These are phyloP conservation scores for Exephanes ischioxanthus DNA, from an alignment of 2,888 invertebrate species.

Conservation along the genomic window DNA sequence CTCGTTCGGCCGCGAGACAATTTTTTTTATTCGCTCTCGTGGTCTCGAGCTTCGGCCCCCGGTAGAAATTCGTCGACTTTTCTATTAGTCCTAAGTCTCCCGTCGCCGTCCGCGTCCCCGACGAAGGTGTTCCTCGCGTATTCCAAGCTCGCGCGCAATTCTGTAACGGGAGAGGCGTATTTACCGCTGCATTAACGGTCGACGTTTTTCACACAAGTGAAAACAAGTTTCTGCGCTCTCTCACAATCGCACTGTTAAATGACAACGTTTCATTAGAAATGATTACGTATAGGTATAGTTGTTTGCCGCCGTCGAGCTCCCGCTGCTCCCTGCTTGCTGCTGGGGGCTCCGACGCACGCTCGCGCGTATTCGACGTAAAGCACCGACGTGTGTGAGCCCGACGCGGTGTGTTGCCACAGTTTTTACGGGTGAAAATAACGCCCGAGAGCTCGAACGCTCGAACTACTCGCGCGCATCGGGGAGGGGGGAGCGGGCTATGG, in stretches of 20 bases:
- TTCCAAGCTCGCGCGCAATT: slow-evolving; percentile 77
- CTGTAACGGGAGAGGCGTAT: slow-evolving; percentile 85
- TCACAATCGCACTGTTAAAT: slow-evolving; percentile 82
- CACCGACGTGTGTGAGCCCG: slow-evolving; percentile 10
- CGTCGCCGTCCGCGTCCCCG: slow-evolving; percentile 56
- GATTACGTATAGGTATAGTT: slow-evolving; percentile 77
- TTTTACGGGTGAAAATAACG: slow-evolving; percentile 45
- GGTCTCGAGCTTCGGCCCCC: no score
- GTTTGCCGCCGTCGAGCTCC: slow-evolving; percentile 25
- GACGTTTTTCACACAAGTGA: slow-evolving; percentile 84
- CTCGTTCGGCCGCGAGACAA: no score
- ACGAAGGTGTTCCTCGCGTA: slow-evolving; percentile 78
- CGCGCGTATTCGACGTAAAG: slow-evolving; percentile 33
- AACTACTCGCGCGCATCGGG: not conserved
- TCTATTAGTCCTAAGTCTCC: slow-evolving; percentile 17
- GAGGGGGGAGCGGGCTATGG: no score
- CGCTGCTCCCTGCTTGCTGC: slow-evolving; percentile 16
- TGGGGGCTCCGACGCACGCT: not conserved
- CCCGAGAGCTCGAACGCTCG: slow-evolving; percentile 16
- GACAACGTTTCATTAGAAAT: slow-evolving; percentile 83
- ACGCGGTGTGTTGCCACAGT: slow-evolving; percentile 46
- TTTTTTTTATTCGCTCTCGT: no score
- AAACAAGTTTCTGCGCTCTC: slow-evolving; percentile 81
- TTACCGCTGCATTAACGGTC: slow-evolving; percentile 85
- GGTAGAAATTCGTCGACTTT: not conserved